Evolutionary conservation across 2,888 invertebrate genomes (phyloP).

Genomic region (Zygaena filipendulae): DNA sequence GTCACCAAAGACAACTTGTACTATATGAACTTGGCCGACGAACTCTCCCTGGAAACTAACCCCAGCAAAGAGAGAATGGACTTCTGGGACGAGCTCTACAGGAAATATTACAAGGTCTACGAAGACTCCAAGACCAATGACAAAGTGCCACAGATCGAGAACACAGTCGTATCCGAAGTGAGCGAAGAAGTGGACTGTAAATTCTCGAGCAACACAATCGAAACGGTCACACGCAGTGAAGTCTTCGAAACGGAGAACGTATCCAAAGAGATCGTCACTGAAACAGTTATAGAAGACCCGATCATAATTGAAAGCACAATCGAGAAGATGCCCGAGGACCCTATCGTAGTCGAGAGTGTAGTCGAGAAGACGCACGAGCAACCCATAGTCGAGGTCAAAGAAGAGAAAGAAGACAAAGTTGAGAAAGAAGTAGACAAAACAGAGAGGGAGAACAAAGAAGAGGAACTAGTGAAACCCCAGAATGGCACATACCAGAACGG

Average conservation of each 20-base stretch:
- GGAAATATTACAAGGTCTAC: constrained; percentile 48
- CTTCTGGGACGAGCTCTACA: constrained; percentile 50
- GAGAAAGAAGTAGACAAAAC: constrained; percentile 1
- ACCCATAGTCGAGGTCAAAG: constrained; percentile 5
- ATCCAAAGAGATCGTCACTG: constrained; percentile 5
- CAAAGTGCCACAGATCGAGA: constrained; percentile 6
- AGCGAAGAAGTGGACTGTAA: not conserved
- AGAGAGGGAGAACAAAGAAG: constrained; percentile 7
- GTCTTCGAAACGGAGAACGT: too few species aligned
- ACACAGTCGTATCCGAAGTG: constrained; percentile 2
- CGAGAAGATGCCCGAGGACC: constrained; percentile 7
- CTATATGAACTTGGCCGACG: constrained; percentile 38
- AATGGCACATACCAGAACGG: too few species aligned
- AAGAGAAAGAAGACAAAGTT: constrained; percentile 9
- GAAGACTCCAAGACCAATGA: constrained; percentile 29
- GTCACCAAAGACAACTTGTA: constrained; percentile 43
- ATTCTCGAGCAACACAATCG: too few species aligned
- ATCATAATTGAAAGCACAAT: constrained; percentile 15
- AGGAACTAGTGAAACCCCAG: constrained; percentile 19
- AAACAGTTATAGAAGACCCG: constrained; percentile 17
- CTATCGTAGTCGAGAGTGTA: constrained; percentile 5
- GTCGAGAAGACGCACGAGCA: constrained; percentile 11
- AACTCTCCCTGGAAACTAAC: constrained; percentile 36
- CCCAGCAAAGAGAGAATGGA: constrained; percentile 49
- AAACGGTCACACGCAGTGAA: too few species aligned